Conservation (phyloP, 1,140 invertebrate genomes). For the Leucophenga varia region DNA sequence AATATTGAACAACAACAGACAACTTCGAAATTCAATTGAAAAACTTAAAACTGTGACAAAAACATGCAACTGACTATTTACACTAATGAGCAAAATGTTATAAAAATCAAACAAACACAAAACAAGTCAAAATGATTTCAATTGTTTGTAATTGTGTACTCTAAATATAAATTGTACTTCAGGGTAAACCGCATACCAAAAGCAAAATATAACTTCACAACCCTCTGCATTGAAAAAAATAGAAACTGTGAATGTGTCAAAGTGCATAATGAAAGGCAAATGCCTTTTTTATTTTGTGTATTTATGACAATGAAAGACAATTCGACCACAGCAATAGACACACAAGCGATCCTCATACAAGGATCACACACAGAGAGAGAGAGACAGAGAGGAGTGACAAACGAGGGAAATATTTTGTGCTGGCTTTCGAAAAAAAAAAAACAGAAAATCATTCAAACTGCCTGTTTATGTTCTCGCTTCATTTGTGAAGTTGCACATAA, state of each 20-base stretch:
- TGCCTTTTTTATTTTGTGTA: too few species aligned
- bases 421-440: neutral
- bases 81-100: constrained; percentile 49
- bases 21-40: too few species aligned
- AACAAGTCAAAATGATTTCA: constrained; percentile 16
- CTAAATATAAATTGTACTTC: too few species aligned
- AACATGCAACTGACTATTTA: constrained; percentile 25
- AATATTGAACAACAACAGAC: constrained; percentile 19
- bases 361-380: too few species aligned
- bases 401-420: too few species aligned
- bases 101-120: constrained; percentile 27
- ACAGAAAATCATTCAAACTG: neutral
- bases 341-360: neutral
- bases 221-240: too few species aligned
- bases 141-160: constrained; percentile 27
- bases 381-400: constrained; percentile 40
- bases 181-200: constrained; percentile 23
- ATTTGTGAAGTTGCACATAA: constrained; percentile 50
- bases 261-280: constrained; percentile 7
- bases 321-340: neutral
- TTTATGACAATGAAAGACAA: constrained; percentile 1
- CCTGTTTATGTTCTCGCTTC: constrained; percentile 44
- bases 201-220: too few species aligned
- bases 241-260: constrained; percentile 10
- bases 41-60: too few species aligned